Base-by-base conservation (phyloP, 2,113 vertebrate species). In the Takifugu bimaculatus region DNA sequence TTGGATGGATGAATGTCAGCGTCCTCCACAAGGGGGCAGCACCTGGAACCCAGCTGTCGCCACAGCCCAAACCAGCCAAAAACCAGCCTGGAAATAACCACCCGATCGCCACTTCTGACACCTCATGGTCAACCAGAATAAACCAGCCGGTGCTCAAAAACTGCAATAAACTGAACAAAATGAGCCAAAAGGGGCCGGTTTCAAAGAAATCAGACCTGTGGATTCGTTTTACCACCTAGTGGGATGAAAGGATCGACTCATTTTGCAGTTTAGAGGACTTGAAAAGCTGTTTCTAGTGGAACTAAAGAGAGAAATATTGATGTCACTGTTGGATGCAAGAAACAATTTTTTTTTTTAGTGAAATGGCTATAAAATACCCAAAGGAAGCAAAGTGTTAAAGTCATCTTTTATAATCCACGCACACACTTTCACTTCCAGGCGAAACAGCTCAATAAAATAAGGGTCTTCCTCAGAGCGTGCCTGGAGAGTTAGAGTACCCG, bases 401-500 rank as follows among this genome's bases (percentile, higher is more conserved):
- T 32, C 5, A 32, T 32, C 29, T 6, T 3, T 6, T 32, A 32
- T 32, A 32, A 32, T 32, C 29, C 29, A 32, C 29, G 7, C 29
- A 32, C 29, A 32, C 3, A 29, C 13, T 14, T 47, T 60, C 28
- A 47, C 43, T 59, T 42, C 9, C 26, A 9, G 4, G 2, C 39
- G 45, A 57, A 50, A 48, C 7, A 1, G 26, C 47, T 69, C 11
- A 11, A 28, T 58, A n/a, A 65, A 79, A 50, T 32, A 49, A 54
- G 29, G 9, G 57, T 47, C 51, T 39, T 83, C 50, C 54, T 71
- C 60, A 49, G 50, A 50, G 42, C 45, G 50, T 67, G 53, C 62
- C 56, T 53, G 27, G 59, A 75, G 47, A 50, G 60, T 78, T 75
- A 72, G 28, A 51, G 53, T 65, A 67, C 62, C 83, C 60, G 49